These are phyloP conservation scores for Lepas anatifera DNA, from an alignment of 2,888 invertebrate species.

Conservation along the genomic window DNA sequence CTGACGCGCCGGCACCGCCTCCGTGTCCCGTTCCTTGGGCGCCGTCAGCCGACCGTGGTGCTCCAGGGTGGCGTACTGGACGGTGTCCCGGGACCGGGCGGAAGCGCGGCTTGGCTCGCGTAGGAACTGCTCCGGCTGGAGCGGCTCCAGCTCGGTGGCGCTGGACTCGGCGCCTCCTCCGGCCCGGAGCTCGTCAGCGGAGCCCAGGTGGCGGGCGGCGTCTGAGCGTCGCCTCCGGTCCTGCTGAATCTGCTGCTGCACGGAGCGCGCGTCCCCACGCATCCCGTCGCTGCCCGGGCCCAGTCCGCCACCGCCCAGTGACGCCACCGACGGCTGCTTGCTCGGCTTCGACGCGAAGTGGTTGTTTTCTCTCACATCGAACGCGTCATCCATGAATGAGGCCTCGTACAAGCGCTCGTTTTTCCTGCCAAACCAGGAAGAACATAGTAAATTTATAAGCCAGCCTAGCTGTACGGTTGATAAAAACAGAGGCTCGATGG, in stretches of 20 bases:
- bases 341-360: constrained; percentile 3
- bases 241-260: neutral
- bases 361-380: neutral
- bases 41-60: neutral
- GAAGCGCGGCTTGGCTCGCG: neutral
- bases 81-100: neutral
- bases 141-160: constrained; percentile 1
- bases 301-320: neutral
- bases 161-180: neutral
- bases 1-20: neutral
- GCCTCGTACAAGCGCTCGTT: neutral
- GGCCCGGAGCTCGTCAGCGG: neutral
- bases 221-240: constrained; percentile 3
- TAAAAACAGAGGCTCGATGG: too few relatives aligned
- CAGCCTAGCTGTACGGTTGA: too few relatives aligned
- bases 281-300: neutral
- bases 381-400: neutral
- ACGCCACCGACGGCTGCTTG: constrained; percentile 1
- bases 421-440: neutral
- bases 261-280: neutral
- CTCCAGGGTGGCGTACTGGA: constrained; percentile 12
- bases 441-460: too few relatives aligned
- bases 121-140: neutral
- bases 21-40: neutral
- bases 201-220: neutral